Percentiles rank a stretch among this genome's conserved stretches.
Conservation (phyloP, 2,888 invertebrate genomes). For the Hyposoter dolosus region DNA sequence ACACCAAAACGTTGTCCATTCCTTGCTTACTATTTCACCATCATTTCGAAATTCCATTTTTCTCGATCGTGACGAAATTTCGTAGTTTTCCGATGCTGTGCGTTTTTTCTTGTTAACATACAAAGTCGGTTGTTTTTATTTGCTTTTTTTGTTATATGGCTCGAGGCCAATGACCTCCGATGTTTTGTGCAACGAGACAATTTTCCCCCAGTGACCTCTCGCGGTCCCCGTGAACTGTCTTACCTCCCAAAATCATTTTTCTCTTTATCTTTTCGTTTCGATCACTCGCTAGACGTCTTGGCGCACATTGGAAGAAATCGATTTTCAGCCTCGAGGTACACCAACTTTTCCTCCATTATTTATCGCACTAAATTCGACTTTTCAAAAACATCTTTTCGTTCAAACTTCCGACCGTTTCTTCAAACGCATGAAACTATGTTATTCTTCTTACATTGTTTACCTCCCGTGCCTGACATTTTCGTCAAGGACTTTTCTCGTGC, state of each 20-base stretch:
- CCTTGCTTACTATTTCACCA: constrained; percentile 2
- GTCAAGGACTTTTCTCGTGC: neutral
- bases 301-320: constrained; percentile 20
- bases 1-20: neutral
- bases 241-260: neutral
- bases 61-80: neutral
- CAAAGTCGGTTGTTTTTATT: neutral
- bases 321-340: constrained; percentile 15
- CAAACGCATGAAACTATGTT: neutral
- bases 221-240: neutral
- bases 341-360: neutral
- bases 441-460: constrained; percentile 1
- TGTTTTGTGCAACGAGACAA: constrained; percentile 19
- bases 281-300: neutral
- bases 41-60: neutral
- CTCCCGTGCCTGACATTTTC: neutral
- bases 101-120: neutral
- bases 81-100: neutral
- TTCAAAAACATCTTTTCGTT: neutral
- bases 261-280: neutral
- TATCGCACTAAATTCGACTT: neutral
- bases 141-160: neutral
- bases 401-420: neutral
- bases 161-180: constrained; percentile 29
- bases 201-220: constrained; percentile 31